phyloP scores from a whole-genome alignment of 2,797 vertebrate species.

The Micropoecilia bifurca region DNA sequence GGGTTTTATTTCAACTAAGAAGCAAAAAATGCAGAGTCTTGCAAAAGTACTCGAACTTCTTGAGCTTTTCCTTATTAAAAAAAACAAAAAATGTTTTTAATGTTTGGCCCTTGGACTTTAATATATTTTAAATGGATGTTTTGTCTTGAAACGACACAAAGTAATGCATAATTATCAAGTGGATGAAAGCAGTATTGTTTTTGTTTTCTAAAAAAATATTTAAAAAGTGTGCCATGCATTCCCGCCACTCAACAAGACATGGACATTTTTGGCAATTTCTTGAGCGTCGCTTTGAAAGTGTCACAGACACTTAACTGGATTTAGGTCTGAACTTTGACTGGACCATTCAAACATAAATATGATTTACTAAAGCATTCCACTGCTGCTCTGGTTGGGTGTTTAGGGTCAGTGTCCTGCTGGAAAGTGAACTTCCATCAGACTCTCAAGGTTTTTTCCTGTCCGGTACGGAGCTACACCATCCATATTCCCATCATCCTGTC shows the following conservation, averaged over 20 bases:
- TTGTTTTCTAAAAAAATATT: not conserved
- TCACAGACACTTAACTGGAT: not conserved
- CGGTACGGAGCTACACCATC: not conserved
- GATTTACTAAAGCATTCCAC: not conserved
- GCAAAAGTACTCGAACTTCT: not conserved
- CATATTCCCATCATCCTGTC: not conserved
- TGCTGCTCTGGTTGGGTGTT: not conserved
- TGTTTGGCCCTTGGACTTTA: no score
- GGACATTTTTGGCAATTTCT: not conserved
- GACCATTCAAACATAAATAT: not conserved
- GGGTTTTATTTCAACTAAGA: not conserved
- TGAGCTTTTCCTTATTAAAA: not conserved
- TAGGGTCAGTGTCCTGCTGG: not conserved
- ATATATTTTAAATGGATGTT: not conserved
- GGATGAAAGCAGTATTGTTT: not conserved
- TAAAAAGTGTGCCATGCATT: not conserved
- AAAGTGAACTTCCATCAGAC: not conserved
- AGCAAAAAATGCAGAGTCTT: not conserved
- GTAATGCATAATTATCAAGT: not conserved
- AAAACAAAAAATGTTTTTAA: not conserved
- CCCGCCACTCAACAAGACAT: not conserved
- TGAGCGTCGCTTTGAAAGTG: not conserved
- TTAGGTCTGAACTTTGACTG: not conserved
- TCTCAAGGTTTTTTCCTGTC: not conserved
- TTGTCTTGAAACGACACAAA: not conserved